Conservation (phyloP, 1,140 invertebrate genomes). For the Drosophila suzukii region DNA sequence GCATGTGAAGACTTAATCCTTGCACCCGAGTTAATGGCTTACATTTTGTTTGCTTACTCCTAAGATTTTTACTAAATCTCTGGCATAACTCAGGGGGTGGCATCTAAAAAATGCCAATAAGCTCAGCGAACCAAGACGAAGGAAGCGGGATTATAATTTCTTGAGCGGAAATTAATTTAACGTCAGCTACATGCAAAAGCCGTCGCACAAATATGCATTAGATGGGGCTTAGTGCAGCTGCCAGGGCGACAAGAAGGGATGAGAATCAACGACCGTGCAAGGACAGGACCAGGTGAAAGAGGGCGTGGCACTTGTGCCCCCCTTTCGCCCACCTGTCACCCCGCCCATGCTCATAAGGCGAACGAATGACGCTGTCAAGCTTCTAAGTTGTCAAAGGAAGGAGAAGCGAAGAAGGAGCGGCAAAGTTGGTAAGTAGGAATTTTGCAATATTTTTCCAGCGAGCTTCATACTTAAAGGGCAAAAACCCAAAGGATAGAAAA, state of each 20-base stretch:
- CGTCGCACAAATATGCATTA: conserved; percentile 77
- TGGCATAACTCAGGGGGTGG: conserved; percentile 33
- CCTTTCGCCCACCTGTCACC: neutral
- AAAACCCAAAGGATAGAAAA: conserved; percentile 51
- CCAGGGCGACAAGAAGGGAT: conserved; percentile 34
- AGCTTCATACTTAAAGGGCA: conserved; percentile 30
- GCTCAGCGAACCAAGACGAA: conserved; percentile 9
- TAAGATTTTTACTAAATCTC: conserved; percentile 34
- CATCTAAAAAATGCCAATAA: conserved; percentile 69
- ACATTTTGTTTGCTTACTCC: neutral
- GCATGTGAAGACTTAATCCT: neutral
- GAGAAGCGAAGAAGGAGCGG: conserved; percentile 14
- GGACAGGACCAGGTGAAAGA: conserved; percentile 26
- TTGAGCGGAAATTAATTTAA: conserved; percentile 78
- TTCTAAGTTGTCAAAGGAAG: conserved; percentile 54
- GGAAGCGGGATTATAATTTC: conserved; percentile 63
- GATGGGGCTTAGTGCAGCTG: conserved; percentile 57
- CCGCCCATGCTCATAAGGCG: conserved; percentile 12
- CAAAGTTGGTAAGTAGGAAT: conserved; percentile 46
- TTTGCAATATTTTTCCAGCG: conserved; percentile 47
- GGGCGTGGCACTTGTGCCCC: conserved; percentile 5
- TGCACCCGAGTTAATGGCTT: neutral
- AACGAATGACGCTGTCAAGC: conserved; percentile 47
- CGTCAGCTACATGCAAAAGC: conserved; percentile 69
- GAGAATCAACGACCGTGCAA: conserved; percentile 41